Base-by-base conservation (phyloP, 1,140 invertebrate species). In the Oryzaephilus surinamensis region DNA sequence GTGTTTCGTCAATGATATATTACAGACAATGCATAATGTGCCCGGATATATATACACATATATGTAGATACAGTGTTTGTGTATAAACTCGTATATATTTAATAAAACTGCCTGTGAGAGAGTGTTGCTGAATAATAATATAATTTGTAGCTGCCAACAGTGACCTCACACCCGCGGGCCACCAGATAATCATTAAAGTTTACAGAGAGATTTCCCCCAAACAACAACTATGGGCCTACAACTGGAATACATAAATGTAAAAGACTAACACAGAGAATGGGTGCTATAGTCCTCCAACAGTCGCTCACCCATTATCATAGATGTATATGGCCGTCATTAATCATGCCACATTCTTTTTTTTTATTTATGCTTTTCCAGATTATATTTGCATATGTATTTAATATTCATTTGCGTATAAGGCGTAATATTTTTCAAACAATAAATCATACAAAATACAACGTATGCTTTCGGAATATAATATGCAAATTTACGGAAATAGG, bases 101-200 rank as follows among this genome's bases (percentile, higher is more conserved):
- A 49, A 49, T 49, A 46, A 49, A 49, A 49, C 41, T 32, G 47
- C 39, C 11, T 49, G 47, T 46, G 47, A 41, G 47, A n/a, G n/a
- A 46, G 47, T 41, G 43, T 41, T 43, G 46, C 41, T 53, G 51
- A 50, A 53, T 53, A 53, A 53, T 53, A 53, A 53, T 51, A 48
- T 50, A 51, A 53, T 53, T 53, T 53, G 51, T 53, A 50, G 50
- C 45, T 52, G 50, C 50, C 47, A 52, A 50, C 47, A 44, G 35
- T 52, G 50, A 52, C 50, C 50, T 47, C 44, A 50, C 44, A 45
- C 47, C 47, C 43, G 31, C 41, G 36, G 47, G 50, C 41, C 47
- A 46, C 14, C 38, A 44, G 44, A 50, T 52, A 48, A 52, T 50
- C 47, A 43, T 43, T 48, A 48, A 45, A 45, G 38, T 51, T 46